Percentiles rank a stretch among this genome's conserved stretches.
These are phyloP conservation scores for Acinonyx jubatus DNA, from an alignment of 2,113 vertebrate species.

Conservation along the genomic window DNA sequence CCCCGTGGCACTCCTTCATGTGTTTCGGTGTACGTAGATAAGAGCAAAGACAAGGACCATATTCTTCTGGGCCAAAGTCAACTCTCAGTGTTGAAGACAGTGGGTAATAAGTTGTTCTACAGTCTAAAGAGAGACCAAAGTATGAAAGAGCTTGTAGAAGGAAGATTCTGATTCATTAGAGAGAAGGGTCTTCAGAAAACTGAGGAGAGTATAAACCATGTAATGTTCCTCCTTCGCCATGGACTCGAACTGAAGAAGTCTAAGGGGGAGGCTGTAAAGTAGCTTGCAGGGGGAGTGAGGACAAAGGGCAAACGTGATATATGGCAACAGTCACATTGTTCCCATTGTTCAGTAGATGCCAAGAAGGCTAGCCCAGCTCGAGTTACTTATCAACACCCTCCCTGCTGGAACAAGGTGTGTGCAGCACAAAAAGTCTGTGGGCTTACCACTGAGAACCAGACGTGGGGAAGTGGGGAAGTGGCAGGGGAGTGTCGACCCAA, in stretches of 20 bases:
- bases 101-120: neutral
- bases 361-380: neutral
- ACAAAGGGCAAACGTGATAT: neutral
- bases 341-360: neutral
- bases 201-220: neutral
- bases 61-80: neutral
- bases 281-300: neutral
- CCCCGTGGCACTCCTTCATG: accelerated
- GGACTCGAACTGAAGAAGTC: neutral
- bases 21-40: accelerated
- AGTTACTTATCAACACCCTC: neutral
- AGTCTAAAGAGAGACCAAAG: neutral
- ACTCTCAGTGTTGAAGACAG: neutral
- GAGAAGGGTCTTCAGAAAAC: neutral
- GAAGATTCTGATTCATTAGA: neutral
- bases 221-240: neutral
- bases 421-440: neutral
- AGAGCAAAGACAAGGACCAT: neutral
- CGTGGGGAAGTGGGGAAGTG: neutral
- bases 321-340: neutral
- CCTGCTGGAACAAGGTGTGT: neutral
- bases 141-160: neutral
- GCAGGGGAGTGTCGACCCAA: neutral
- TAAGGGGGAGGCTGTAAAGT: neutral
- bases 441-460: neutral